phyloP scores from a whole-genome alignment of 1,140 invertebrate genomes.

The Drosophila virilis region DNA sequence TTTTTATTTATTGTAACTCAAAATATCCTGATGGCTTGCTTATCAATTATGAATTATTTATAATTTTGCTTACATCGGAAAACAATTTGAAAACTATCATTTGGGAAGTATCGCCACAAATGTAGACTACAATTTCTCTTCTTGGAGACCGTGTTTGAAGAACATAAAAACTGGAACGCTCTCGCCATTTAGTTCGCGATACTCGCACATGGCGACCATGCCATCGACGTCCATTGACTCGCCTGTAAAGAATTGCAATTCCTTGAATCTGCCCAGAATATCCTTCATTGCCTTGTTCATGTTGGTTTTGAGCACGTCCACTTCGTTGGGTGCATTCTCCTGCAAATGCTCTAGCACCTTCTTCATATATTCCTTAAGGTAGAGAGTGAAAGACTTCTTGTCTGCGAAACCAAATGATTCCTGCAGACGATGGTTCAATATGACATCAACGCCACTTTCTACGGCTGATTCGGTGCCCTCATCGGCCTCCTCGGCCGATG shows the following conservation, averaged over 20 bases:
- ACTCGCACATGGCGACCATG: conserved; percentile 96
- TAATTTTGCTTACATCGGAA: neutral
- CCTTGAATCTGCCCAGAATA: conserved; percentile 95
- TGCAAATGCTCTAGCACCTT: conserved; percentile 94
- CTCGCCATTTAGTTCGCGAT: conserved; percentile 93
- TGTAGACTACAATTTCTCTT: conserved; percentile 90
- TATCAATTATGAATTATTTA: neutral
- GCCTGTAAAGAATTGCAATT: conserved; percentile 97
- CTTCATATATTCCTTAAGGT: conserved; percentile 99
- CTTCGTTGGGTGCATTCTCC: conserved; percentile 91
- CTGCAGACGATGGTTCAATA: conserved; percentile 94
- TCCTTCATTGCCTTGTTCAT: conserved; percentile 98
- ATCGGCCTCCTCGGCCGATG: conserved; percentile 95
- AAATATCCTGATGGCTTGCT: no score
- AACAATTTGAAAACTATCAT: neutral
- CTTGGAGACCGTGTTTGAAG: conserved; percentile 97
- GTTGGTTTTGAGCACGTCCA: conserved; percentile 95
- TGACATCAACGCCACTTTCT: conserved; percentile 95
- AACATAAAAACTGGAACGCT: conserved; percentile 95
- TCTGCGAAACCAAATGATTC: conserved; percentile 94
- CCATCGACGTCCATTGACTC: conserved; percentile 97
- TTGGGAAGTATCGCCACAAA: neutral
- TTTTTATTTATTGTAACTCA: no score
- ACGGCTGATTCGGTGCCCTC: conserved; percentile 91
- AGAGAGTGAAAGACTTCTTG: conserved; percentile 95